These are phyloP conservation scores for Thymelicus acteon DNA, from an alignment of 2,888 invertebrate genomes.

Conservation along the genomic window DNA sequence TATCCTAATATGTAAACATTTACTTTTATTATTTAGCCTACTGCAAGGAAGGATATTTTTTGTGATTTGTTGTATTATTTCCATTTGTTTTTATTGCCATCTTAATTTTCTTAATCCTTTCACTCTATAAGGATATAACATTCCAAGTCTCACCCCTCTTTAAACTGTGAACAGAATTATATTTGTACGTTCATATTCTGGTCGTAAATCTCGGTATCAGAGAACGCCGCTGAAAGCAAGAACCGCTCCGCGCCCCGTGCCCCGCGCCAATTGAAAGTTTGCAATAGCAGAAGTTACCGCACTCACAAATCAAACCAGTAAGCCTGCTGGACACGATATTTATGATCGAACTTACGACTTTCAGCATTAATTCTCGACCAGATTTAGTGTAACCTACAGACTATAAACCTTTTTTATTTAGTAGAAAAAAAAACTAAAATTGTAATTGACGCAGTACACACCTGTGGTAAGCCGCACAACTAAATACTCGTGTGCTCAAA, in stretches of 20 bases:
- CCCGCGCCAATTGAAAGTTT: constrained; percentile 17
- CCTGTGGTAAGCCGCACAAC: no score
- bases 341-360: constrained; percentile 55
- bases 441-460: no score
- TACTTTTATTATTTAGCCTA: no score
- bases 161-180: not conserved
- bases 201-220: not conserved
- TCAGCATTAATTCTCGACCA: constrained; percentile 56
- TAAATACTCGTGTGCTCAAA: no score
- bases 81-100: no score
- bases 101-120: no score
- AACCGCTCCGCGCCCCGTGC: constrained; percentile 8
- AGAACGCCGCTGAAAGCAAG: not conserved
- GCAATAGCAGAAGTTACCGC: constrained; percentile 19
- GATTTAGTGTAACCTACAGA: constrained; percentile 65
- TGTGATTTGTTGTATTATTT: no score
- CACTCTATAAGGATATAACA: no score
- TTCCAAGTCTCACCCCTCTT: not conserved
- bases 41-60: no score
- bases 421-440: no score
- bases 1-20: no score
- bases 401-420: no score
- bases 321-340: constrained; percentile 47
- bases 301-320: constrained; percentile 33
- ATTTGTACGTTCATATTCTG: not conserved